Conservation (phyloP, 2,797 vertebrate genomes). For the Pipistrellus pygmaeus region DNA sequence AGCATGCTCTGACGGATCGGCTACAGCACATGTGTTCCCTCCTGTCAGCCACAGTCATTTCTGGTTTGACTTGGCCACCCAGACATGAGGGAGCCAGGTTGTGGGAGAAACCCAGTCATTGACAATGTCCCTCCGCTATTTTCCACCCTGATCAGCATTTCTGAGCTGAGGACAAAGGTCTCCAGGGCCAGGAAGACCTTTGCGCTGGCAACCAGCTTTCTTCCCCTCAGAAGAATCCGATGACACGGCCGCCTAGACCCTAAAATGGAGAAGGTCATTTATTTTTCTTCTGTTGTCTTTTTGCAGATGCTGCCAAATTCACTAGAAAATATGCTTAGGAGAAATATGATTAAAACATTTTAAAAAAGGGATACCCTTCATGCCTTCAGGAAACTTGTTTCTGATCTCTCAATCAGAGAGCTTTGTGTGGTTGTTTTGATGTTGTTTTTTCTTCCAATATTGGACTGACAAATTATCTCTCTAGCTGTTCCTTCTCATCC, state of each 20-base stretch:
- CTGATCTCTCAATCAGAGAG: background rate
- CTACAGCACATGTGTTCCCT: background rate
- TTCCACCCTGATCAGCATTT: slow-evolving; percentile 32
- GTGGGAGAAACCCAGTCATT: slow-evolving; percentile 49
- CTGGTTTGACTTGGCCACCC: slow-evolving; percentile 44
- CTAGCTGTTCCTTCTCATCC: background rate
- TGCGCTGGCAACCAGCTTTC: background rate
- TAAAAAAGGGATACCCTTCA: background rate
- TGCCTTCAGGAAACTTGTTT: background rate
- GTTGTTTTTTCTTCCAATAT: background rate
- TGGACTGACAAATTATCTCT: background rate
- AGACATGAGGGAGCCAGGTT: background rate
- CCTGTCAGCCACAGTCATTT: slow-evolving; percentile 35
- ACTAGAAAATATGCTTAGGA: background rate
- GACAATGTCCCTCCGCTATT: background rate
- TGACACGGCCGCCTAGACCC: fast-evolving
- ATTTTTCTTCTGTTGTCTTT: background rate
- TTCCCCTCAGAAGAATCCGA: background rate
- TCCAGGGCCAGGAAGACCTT: background rate
- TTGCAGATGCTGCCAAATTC: background rate
- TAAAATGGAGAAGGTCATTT: background rate
- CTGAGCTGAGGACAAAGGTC: background rate
- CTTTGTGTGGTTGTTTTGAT: background rate
- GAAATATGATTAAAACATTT: background rate
- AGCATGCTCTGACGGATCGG: background rate